Conservation (phyloP, 2,113 vertebrate genomes). For the Cranoglanis bouderius region DNA sequence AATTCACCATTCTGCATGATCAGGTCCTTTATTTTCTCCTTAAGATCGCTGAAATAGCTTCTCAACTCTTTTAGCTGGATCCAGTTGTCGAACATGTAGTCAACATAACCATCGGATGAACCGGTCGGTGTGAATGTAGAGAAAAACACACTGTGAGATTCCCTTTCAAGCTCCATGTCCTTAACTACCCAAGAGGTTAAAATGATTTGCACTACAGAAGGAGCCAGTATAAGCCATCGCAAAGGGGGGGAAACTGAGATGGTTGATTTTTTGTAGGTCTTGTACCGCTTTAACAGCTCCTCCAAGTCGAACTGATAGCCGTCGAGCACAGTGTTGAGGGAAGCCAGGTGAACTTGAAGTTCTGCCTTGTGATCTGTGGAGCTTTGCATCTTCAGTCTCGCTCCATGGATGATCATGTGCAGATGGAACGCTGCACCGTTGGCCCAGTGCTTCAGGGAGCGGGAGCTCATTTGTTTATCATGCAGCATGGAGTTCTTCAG, state of each 20-base stretch:
- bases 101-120: background rate
- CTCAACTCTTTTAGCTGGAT: background rate
- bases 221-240: background rate
- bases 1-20: background rate
- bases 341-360: background rate
- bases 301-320: background rate
- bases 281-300: background rate
- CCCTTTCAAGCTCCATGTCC: background rate
- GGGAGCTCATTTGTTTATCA: constrained; percentile 1
- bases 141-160: too few species aligned
- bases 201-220: too few species aligned
- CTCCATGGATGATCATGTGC: background rate
- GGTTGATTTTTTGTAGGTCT: background rate
- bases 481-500: constrained; percentile 21
- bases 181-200: background rate
- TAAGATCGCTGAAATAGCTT: background rate
- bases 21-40: background rate
- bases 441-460: background rate
- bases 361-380: background rate
- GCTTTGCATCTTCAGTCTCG: background rate
- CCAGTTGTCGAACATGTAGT: background rate
- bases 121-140: too few species aligned
- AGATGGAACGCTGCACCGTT: constrained; percentile 10
- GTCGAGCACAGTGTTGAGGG: background rate
- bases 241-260: background rate